Evolutionary conservation across 2,113 vertebrate species (phyloP).

Genomic region (Mellivora capensis): DNA sequence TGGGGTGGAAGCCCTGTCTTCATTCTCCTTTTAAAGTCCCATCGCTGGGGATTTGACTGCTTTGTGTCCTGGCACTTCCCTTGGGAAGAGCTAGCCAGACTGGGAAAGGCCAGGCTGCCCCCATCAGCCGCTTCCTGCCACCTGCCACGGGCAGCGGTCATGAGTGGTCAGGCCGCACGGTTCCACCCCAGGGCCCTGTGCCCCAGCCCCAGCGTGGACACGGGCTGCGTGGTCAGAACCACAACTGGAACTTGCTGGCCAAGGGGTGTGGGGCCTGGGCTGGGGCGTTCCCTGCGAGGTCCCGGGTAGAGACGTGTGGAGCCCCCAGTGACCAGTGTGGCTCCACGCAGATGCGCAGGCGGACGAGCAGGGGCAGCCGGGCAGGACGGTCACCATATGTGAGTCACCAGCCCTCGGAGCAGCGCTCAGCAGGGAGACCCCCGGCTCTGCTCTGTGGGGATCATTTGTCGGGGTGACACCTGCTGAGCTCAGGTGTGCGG

Average conservation of each 20-base stretch:
- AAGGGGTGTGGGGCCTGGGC: neutral
- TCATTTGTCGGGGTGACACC: rapidly evolving
- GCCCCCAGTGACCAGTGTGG: neutral
- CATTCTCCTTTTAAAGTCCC: neutral
- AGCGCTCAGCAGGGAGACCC: neutral
- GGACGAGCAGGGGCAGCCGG: neutral
- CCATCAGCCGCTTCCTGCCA: neutral
- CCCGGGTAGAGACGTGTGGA: neutral
- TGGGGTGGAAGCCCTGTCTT: neutral
- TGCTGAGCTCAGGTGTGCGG: neutral
- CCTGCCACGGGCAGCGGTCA: neutral
- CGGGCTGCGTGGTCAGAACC: neutral
- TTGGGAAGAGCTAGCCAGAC: neutral
- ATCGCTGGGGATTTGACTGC: neutral
- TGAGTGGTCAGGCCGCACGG: neutral
- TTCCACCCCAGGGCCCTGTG: neutral
- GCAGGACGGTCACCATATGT: neutral
- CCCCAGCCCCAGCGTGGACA: neutral
- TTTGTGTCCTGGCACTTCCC: neutral
- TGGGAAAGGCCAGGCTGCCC: neutral
- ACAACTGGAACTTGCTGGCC: neutral
- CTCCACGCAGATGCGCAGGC: rapidly evolving
- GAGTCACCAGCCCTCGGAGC: neutral
- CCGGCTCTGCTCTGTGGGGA: neutral
- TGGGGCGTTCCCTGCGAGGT: neutral